Evolutionary conservation across 2,797 vertebrate species (phyloP).

Genomic region (Danio kyathit): DNA sequence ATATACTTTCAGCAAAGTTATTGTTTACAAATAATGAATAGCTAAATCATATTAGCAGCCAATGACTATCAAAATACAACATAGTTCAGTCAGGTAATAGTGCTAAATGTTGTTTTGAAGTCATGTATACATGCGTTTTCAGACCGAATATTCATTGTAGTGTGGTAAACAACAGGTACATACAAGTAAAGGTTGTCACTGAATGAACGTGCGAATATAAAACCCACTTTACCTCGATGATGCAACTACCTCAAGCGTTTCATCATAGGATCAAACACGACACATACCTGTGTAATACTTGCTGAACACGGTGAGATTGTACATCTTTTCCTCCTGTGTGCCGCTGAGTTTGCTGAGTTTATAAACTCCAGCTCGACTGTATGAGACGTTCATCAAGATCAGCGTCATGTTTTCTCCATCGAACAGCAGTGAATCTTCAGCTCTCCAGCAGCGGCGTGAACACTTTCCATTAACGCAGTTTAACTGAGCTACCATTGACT

Average conservation of each 20-base stretch:
- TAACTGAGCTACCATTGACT: not conserved
- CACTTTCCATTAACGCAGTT: not conserved
- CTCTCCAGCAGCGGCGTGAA: fast-evolving
- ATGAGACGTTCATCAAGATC: not conserved
- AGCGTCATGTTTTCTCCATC: not conserved
- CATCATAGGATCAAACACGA: not conserved
- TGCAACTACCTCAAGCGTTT: not conserved
- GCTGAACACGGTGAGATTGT: not conserved
- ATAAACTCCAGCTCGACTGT: not conserved
- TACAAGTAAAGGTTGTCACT: too few species aligned
- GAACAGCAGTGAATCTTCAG: not conserved
- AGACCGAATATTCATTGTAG: too few species aligned
- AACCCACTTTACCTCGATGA: too few species aligned
- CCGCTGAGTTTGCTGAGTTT: not conserved
- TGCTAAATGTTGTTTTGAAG: too few species aligned
- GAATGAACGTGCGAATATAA: too few species aligned
- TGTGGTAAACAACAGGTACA: too few species aligned
- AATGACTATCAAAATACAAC: too few species aligned
- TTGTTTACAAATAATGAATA: too few species aligned
- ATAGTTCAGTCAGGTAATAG: too few species aligned
- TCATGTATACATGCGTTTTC: too few species aligned
- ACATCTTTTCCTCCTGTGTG: not conserved
- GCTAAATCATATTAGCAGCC: too few species aligned
- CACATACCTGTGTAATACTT: not conserved
- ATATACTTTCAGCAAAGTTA: too few species aligned